phyloP scores from a whole-genome alignment of 2,113 vertebrate species.

The Xiphophorus maculatus region DNA sequence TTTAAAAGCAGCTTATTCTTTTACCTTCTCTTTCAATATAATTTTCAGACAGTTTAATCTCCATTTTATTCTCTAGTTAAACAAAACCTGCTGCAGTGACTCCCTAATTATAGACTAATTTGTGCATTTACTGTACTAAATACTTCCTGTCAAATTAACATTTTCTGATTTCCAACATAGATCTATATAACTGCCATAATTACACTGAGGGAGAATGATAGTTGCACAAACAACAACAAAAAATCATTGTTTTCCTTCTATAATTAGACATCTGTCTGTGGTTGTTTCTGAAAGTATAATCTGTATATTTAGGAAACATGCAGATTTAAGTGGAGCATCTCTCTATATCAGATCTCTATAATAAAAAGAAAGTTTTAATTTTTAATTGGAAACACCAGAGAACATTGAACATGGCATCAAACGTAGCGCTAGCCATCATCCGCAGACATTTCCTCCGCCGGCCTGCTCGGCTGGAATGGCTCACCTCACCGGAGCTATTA shows the following conservation, averaged over 20 bases:
- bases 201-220: neutral
- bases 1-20: neutral
- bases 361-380: constrained; percentile 40
- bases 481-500: constrained; percentile 57
- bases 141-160: neutral
- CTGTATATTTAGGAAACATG: neutral
- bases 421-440: constrained; percentile 20
- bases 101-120: neutral
- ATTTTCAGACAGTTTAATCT: neutral
- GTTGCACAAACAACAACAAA: neutral
- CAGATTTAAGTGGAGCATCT: neutral
- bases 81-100: neutral
- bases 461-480: constrained; percentile 32
- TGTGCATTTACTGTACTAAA: constrained; percentile 1
- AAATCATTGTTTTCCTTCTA: neutral
- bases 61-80: too few species aligned
- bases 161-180: neutral
- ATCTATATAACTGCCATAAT: neutral
- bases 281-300: neutral
- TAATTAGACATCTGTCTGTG: neutral
- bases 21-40: neutral
- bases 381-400: constrained; percentile 31
- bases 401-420: constrained; percentile 45
- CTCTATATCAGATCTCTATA: constrained; percentile 44
- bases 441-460: constrained; percentile 23